A percentile compares a stretch with the other conserved stretches of the same genome.
Conservation (phyloP, 2,113 vertebrate species). For the Epinephelus fuscoguttatus region DNA sequence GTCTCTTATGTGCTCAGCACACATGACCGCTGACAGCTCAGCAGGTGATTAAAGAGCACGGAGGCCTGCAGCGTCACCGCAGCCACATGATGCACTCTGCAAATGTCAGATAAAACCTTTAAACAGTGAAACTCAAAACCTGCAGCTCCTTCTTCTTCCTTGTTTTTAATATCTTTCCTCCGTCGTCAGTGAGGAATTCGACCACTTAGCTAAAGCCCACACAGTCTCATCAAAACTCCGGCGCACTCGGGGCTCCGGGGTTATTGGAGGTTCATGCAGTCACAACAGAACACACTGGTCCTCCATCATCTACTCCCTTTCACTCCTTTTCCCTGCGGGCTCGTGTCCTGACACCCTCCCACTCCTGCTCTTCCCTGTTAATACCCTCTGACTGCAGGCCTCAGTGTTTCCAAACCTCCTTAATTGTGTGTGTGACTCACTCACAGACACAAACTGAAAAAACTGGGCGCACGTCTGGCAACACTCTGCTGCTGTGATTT, state of each 20-base stretch:
- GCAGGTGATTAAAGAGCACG: neutral
- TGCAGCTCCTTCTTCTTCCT: neutral
- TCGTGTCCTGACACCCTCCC: constrained; percentile 41
- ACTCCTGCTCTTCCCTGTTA: constrained; percentile 46
- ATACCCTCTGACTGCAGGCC: constrained; percentile 44
- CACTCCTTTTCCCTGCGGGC: constrained; percentile 47
- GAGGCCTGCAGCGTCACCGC: neutral
- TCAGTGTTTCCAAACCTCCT: constrained; percentile 49
- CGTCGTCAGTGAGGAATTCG: constrained; percentile 14
- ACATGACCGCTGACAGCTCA: neutral
- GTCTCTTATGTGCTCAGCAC: neutral
- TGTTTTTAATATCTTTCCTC: neutral
- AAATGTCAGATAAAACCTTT: neutral
- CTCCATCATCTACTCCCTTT: constrained; percentile 56
- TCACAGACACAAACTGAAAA: constrained; percentile 2
- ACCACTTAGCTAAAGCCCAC: constrained; percentile 27
- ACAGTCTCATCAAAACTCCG: constrained; percentile 11
- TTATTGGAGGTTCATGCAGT: constrained; percentile 50
- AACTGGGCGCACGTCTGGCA: constrained; percentile 14
- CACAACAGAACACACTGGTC: constrained; percentile 41
- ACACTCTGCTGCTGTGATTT: constrained; percentile 15
- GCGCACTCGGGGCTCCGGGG: constrained; percentile 27
- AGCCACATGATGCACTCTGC: neutral
- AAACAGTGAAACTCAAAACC: neutral
- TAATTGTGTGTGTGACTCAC: constrained; percentile 25